These are phyloP conservation scores for Scaptodrosophila lebanonensis DNA, from an alignment of 1,140 invertebrate species.

Conservation along the genomic window DNA sequence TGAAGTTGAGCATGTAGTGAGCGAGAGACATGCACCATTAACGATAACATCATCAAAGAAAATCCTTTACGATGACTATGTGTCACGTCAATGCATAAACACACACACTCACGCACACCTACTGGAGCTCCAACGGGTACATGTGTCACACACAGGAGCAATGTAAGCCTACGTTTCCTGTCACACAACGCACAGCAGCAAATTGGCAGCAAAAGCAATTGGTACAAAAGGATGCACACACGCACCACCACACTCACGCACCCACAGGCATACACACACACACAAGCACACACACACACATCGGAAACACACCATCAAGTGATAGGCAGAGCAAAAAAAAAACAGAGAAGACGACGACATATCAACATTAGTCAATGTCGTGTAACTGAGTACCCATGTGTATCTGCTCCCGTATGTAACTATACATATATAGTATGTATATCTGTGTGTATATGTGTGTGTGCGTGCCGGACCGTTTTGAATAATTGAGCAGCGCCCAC, in stretches of 20 bases:
- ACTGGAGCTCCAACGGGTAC: conserved; percentile 11
- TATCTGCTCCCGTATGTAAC: conserved; percentile 43
- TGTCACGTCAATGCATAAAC: conserved; percentile 41
- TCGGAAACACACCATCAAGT: conserved; percentile 59
- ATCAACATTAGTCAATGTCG: conserved; percentile 75
- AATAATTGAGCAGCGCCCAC: conserved; percentile 55
- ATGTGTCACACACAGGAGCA: conserved; percentile 20
- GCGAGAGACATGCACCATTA: conserved; percentile 56
- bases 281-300: conserved; percentile 48
- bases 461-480: conserved; percentile 38
- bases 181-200: conserved; percentile 43
- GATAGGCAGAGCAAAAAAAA: conserved; percentile 31
- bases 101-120: conserved; percentile 1
- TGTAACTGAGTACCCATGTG: conserved; percentile 59
- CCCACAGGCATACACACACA: neutral
- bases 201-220: conserved; percentile 37
- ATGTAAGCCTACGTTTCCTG: conserved; percentile 54
- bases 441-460: conserved; percentile 10
- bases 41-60: conserved; percentile 71
- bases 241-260: conserved; percentile 12
- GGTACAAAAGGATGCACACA: conserved; percentile 38
- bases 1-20: conserved; percentile 11
- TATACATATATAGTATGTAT: too few species aligned
- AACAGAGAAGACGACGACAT: conserved; percentile 52
- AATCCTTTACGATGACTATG: conserved; percentile 69